Evolutionary conservation across 2,888 invertebrate genomes (phyloP).

Genomic region (Antheraea yamamai): DNA sequence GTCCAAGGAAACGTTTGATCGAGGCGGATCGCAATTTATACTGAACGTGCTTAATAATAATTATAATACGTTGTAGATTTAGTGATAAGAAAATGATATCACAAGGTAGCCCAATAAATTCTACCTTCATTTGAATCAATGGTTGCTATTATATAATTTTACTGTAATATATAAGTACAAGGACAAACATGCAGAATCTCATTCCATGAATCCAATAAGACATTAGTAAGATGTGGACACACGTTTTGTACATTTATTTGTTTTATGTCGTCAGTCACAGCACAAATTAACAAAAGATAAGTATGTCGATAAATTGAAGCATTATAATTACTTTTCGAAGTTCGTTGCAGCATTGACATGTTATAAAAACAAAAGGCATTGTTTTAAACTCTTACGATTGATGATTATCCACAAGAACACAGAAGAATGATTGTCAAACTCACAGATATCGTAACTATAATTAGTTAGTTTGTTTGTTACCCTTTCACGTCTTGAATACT

Average conservation of each 20-base stretch:
- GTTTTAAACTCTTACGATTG: background rate
- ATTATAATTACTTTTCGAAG: background rate
- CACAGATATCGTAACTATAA: background rate
- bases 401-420: background rate
- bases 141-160: background rate
- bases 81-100: constrained; percentile 72
- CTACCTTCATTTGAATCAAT: constrained; percentile 30
- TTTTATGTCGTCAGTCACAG: background rate
- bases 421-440: background rate
- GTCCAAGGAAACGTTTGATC: constrained; percentile 58
- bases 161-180: background rate
- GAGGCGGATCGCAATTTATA: constrained; percentile 57
- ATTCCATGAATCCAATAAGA: background rate
- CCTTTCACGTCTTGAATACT: too few relatives aligned
- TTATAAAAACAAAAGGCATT: background rate
- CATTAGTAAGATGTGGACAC: background rate
- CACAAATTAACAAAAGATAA: too few relatives aligned
- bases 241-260: background rate
- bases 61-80: constrained; percentile 67
- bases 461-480: too few relatives aligned
- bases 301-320: background rate
- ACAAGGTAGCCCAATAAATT: constrained; percentile 61
- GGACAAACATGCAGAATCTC: background rate
- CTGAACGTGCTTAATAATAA: constrained; percentile 56
- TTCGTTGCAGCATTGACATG: background rate